Evolutionary conservation across 2,113 vertebrate species (phyloP), one percentile per base, ranked within the genome.

Genomic region (Camelus dromedarius): DNA sequence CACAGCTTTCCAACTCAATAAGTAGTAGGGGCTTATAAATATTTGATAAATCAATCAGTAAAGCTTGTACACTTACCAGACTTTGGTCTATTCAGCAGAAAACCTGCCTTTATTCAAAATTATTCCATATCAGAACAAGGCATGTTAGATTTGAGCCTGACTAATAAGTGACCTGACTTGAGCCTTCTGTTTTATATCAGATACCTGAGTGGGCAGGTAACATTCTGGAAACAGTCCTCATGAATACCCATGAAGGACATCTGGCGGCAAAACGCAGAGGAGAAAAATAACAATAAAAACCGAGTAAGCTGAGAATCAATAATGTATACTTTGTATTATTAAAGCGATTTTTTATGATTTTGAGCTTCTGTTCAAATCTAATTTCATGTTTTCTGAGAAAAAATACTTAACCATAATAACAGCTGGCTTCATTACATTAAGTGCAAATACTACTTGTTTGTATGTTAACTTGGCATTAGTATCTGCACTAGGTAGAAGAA

Each of bases 311-410:
- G n/a, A 67, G 19, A 91, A 79, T 16, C 50, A 28, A 95, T 56
- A 93, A 48, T 69, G 18, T 35, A 77, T 2, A 26, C 8, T 91
- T 91, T 73, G 14, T 89, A 87, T 50, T 96, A 56, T 91, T 70
- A 86, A 96, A 91, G 11, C 86, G 60, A 0, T 85, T 76, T 42
- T 42, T 89, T 85, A 79, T 83, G 52, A 91, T 93, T 96, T 96
- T 91, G 64, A 89, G 30, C 56, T 87, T 97, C 54, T 93, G 26
- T 95, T 93, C 82, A 70, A 96, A 85, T 93, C 38, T 64, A 79
- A 94, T 89, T 95, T 91, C 16, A 60, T 83, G 52, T 91, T 94
- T 91, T 72, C 42, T 85, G 72, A 82, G 67, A 91, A 96, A 96
- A 96, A 87, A 92, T 90, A 82, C 79, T 95, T 93, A 95, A 79